Evolutionary conservation across 2,113 vertebrate genomes (phyloP).

Genomic region (Pseudolaguvia tuberculata): DNA sequence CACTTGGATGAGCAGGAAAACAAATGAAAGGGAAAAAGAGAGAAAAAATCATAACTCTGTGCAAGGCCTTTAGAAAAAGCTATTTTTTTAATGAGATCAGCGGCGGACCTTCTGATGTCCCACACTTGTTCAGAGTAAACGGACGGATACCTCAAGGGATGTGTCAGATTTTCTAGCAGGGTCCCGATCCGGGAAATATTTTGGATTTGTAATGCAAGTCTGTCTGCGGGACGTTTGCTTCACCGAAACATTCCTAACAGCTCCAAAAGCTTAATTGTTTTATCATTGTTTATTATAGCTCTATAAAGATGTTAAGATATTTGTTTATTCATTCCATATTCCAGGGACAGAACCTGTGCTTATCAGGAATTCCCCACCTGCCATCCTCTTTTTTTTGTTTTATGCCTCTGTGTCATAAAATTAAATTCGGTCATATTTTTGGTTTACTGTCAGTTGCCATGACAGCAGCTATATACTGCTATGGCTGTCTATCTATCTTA

Average conservation of each 20-base stretch:
- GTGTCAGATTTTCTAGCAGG: constrained; percentile 35
- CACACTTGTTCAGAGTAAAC: constrained; percentile 35
- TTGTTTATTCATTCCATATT: too few relatives aligned
- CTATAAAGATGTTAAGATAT: too few relatives aligned
- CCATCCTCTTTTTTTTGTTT: not conserved
- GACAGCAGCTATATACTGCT: not conserved
- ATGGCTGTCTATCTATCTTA: not conserved
- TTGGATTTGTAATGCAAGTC: constrained; percentile 42
- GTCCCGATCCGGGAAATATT: constrained; percentile 19
- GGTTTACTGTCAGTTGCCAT: not conserved
- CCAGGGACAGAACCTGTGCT: too few relatives aligned
- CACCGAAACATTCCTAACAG: not conserved
- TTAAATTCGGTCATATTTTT: not conserved
- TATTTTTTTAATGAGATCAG: not conserved
- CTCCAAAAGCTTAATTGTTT: too few relatives aligned
- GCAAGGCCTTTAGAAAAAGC: constrained; percentile 9
- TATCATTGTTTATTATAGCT: too few relatives aligned
- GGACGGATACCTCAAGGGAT: constrained; percentile 47
- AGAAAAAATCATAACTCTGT: constrained; percentile 3
- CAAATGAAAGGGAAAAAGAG: not conserved
- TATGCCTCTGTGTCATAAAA: not conserved
- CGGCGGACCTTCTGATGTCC: constrained; percentile 14
- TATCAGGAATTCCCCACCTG: too few relatives aligned
- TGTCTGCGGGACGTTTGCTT: constrained; percentile 33
- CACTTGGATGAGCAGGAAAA: constrained; percentile 5